Evolutionary conservation across 2,113 vertebrate species (phyloP), one percentile per base, ranked within the genome.

Genomic region (Origma solitaria): DNA sequence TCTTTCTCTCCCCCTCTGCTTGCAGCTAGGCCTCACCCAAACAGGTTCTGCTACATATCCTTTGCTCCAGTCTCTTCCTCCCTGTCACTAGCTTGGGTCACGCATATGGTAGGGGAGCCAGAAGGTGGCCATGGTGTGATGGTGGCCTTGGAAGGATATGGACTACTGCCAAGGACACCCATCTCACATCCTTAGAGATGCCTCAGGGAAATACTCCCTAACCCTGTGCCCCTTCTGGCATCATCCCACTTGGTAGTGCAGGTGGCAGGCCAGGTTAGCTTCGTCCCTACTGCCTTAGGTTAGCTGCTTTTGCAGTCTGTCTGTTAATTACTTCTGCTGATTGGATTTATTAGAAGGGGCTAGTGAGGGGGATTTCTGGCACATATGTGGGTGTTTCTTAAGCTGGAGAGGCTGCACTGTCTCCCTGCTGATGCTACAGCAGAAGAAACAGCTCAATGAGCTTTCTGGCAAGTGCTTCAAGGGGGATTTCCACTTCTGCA

Each of bases 11-110:
- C 23, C 17, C 10, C 22, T 35, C 33, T 45, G 13, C 51, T 82
- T 37, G 23, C 62, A 42, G 71, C 65, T 73, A 49, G 56, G 16
- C 49, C 69, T 75, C 47, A 35, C 23, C 42, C 42, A 42, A 42
- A 42, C 2, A 2, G 5, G 31, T 0, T 2, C 38, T 50, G 38
- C 64, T 31, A 30, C 4, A 1, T 11, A 4, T 38, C 15, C 65
- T 64, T 70, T 37, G 7, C 38, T 60, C n/a, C 14, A 11, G 9
- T 33, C 40, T 69, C 33, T 64, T 35, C 33, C 20, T 58, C 10
- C 23, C 14, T 5, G 5, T 35, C 1, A 6, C 58, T 42, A 13
- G 30, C n/a, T 42, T 35, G 9, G 42, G 14, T 50, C 2, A 2
- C 33, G 20, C 1, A 2, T 19, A 37, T 50, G 66, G 11, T 5